Base-by-base conservation (phyloP, 2,113 vertebrate genomes). In the Nerophis lumbriciformis region DNA sequence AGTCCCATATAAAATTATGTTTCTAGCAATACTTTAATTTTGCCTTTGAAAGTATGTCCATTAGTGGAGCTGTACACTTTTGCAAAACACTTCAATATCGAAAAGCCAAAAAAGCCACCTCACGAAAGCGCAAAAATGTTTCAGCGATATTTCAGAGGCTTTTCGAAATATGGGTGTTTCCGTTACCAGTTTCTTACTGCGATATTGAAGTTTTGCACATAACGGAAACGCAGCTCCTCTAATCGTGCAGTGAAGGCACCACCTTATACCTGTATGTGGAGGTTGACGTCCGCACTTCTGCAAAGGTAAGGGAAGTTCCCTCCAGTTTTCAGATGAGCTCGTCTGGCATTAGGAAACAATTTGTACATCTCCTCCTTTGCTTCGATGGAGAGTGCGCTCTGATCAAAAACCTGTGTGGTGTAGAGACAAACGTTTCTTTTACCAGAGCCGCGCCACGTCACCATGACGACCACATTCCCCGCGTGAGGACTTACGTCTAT, bases 351-450 rank as follows among this genome's bases (percentile, higher is more conserved):
- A 0, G 97, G 97, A 57, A 96, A 99, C 65, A 98, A 86, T 52
- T 99, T 99, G 69, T 98, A 99, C 97, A 99, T 98, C 78, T 99
- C 97, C 68, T 98, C 97, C 79, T 99, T 98, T 3, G 96, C 97
- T 80, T 98, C 95, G 0, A 92, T 92, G 0, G 97, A 98, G 61
- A 99, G 92, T 0, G 97, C 97, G 0, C 97, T 99, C 90, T 98
- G 96, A 87, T 99, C 96, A 64, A 99, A 99, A 62, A 99, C 97
- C 97, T 99, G 0, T 0, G 52, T 8, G 42, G 57, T 36, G 60
- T n/a, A 47, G 9, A 79, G 8, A 65, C 5, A n/a, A 68, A 53
- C 48, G 8, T 2, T 1, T 6, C 3, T 2, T 8, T 49, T 59
- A 49, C 7, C 14, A 47, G 5, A 8, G 37, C 1, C 39, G 2